These are phyloP conservation scores for Champsocephalus gunnari DNA, from an alignment of 2,797 vertebrate genomes.

Conservation along the genomic window DNA sequence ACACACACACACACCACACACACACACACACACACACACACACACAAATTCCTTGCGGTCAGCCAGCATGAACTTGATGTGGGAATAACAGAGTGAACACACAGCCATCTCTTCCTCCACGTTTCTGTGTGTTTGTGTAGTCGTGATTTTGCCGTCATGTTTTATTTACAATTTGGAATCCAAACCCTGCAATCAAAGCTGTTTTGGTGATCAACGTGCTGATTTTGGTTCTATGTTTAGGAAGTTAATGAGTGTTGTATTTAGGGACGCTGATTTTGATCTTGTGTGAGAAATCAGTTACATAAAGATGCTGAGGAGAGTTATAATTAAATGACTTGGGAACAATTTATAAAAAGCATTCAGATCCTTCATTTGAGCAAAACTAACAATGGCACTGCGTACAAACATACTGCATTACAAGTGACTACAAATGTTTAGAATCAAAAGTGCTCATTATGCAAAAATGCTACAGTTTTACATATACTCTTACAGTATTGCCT, in stretches of 20 bases:
- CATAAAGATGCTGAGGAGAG: not conserved
- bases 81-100: constrained; percentile 43
- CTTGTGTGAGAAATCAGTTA: constrained; percentile 32
- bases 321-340: not conserved
- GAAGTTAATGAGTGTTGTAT: constrained; percentile 42
- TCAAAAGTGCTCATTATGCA: not conserved
- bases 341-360: not conserved
- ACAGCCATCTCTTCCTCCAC: constrained; percentile 20
- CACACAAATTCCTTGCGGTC: constrained; percentile 62
- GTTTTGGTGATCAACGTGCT: constrained; percentile 39
- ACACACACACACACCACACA: not conserved
- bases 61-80: constrained; percentile 63
- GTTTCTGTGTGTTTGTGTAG: constrained; percentile 24
- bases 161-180: constrained; percentile 31
- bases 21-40: not conserved
- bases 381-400: not conserved
- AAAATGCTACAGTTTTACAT: no score
- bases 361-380: not conserved
- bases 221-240: constrained; percentile 61
- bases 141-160: constrained; percentile 21
- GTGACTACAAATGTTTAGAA: not conserved
- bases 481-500: no score
- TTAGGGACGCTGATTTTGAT: constrained; percentile 29
- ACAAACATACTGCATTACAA: not conserved
- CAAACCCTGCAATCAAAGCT: constrained; percentile 61